Evolutionary conservation across 2,888 invertebrate species (phyloP), one percentile per base, ranked within the genome.

Genomic region (Noctua comes): DNA sequence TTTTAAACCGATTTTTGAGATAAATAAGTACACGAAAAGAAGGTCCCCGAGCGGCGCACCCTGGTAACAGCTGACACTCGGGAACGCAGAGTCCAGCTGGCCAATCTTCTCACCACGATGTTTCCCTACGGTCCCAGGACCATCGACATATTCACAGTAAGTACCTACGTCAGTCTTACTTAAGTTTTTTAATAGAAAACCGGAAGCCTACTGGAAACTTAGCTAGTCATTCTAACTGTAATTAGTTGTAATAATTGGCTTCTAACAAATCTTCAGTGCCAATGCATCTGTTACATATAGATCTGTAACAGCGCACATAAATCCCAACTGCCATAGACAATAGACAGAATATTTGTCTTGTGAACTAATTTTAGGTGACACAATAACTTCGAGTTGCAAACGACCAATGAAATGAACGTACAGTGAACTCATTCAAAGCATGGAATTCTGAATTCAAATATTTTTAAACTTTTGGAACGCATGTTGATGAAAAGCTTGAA

Each of bases 301-400:
- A 31, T 62, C 62, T 57, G 16, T 40, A 85, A 80, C 51, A 73
- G 73, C 81, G 40, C 21, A 48, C 54, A 76, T 73, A 54, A 75
- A 83, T 86, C n/a, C 18, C 11, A 1, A 24, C 51, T 59, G 71
- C 36, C 64, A 75, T 69, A 72, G 83, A 86, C 73, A 83, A 80
- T 65, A 71, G 68, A 72, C 71, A 40, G 48, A 51, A 59, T 71
- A 77, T 83, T 83, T 48, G 78, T 83, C 83, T 74, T 71, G 64
- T 6, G 46, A 46, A 83, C 83, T 83, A 73, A 83, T 86, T 83
- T 83, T 83, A 77, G 68, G n/a, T 21, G 83, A 83, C 86, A 83
- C 77, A 73, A 71, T 83, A 83, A 86, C 73, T 86, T 74, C 46
- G 73, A 57, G 59, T 40, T 51, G 27, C 48, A 11, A 59, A 59